Conservation (phyloP, 2,888 invertebrate species). For the Protonemura montana region DNA sequence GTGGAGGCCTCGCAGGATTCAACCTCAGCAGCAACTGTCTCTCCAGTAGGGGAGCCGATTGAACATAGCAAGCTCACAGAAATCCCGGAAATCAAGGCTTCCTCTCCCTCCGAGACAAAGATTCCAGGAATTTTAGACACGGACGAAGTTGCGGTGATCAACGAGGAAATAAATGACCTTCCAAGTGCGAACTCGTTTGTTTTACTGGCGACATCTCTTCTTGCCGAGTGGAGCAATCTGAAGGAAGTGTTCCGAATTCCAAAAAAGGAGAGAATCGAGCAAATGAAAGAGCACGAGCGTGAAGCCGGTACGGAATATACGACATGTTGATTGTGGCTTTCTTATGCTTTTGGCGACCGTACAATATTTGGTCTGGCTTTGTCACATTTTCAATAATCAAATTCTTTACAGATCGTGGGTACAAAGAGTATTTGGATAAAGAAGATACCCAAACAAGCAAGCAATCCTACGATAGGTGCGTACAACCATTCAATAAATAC, state of each 20-base stretch:
- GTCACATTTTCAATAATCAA: neutral
- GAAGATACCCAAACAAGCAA: constrained; percentile 51
- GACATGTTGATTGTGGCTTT: neutral
- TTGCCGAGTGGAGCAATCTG: constrained; percentile 75
- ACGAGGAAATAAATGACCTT: constrained; percentile 52
- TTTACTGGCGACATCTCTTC: constrained; percentile 68
- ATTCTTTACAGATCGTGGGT: constrained; percentile 57
- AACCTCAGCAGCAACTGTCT: neutral
- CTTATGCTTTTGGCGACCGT: neutral
- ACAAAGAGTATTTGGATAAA: constrained; percentile 58
- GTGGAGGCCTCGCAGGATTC: constrained; percentile 53
- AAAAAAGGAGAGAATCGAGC: constrained; percentile 91
- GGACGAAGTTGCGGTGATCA: constrained; percentile 49
- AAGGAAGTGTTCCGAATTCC: constrained; percentile 88
- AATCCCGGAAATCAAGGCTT: neutral
- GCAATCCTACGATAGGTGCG: constrained; percentile 57
- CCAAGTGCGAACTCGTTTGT: constrained; percentile 57
- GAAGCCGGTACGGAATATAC: constrained; percentile 74
- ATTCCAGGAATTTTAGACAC: constrained; percentile 28
- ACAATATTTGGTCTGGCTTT: too few relatives aligned
- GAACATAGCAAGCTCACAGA: constrained; percentile 52
- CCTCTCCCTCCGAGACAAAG: constrained; percentile 18
- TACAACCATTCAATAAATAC: neutral
- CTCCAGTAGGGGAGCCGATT: neutral
- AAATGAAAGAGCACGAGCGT: constrained; percentile 93